Conservation (phyloP, 2,113 vertebrate genomes). For the Bombycilla garrulus region DNA sequence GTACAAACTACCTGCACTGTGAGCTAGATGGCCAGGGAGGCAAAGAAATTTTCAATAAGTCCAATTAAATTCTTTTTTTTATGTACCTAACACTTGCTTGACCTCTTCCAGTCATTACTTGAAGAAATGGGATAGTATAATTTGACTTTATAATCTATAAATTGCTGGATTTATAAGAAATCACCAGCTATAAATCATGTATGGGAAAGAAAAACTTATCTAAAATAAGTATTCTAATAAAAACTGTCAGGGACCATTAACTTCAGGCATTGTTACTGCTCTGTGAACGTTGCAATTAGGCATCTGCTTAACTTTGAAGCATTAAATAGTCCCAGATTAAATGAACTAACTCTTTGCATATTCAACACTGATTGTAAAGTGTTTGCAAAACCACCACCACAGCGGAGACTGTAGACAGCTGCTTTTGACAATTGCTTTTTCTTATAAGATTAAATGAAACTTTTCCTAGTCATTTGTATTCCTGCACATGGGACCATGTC, state of each 20-base stretch:
- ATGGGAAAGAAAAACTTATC: not conserved
- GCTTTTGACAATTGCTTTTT: not conserved
- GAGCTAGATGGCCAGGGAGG: not conserved
- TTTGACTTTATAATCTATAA: not conserved
- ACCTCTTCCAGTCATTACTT: not conserved
- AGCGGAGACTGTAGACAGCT: not conserved
- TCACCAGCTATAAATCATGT: not conserved
- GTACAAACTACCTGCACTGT: not conserved
- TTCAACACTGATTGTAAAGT: not conserved
- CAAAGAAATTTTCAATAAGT: not conserved
- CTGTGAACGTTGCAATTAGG: slow-evolving; percentile 1
- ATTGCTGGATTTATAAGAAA: not conserved
- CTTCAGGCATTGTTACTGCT: not conserved
- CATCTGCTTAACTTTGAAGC: slow-evolving; percentile 17
- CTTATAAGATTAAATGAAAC: not conserved
- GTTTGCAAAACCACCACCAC: not conserved
- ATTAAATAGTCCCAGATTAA: not conserved
- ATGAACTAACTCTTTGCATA: not conserved
- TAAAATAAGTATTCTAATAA: not conserved
- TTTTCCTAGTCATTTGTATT: not conserved
- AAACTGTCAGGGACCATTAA: not conserved
- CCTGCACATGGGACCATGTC: not conserved
- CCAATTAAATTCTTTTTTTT: not conserved
- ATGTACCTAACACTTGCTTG: not conserved
- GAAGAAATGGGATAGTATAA: not conserved